phyloP scores from a whole-genome alignment of 2,888 invertebrate genomes.

The Chymomyza fuscimana region DNA sequence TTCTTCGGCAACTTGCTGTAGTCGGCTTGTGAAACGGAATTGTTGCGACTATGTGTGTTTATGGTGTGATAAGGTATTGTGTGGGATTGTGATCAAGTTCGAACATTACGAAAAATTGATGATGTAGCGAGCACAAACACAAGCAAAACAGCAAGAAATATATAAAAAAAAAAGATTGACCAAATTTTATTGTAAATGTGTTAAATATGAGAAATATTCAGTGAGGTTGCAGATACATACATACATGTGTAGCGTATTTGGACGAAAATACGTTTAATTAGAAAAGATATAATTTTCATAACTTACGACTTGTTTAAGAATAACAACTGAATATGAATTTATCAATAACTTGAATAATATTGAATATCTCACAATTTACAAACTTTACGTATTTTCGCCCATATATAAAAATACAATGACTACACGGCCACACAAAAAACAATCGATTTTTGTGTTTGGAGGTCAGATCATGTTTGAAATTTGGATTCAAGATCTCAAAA shows the following conservation, averaged over 20 bases:
- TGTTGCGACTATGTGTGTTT: conserved; percentile 80
- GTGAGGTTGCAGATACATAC: conserved; percentile 6
- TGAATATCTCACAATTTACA: no score
- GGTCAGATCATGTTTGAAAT: no score
- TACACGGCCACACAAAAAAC: no score
- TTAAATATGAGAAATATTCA: conserved; percentile 18
- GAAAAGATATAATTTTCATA: no score
- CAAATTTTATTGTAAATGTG: conserved; percentile 15
- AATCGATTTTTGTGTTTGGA: no score
- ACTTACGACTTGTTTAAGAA: no score
- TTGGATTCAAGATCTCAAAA: no score
- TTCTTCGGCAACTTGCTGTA: conserved; percentile 81
- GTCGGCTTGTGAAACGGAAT: conserved; percentile 83
- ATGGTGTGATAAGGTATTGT: conserved; percentile 23
- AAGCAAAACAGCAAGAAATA: conserved; percentile 58
- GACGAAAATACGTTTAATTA: conserved; percentile 6
- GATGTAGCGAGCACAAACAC: conserved; percentile 52
- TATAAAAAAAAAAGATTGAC: conserved; percentile 38
- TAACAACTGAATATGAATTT: no score
- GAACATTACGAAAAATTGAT: conserved; percentile 31
- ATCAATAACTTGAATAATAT: no score
- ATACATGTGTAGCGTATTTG: neutral
- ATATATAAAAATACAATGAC: no score
- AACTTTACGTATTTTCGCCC: no score
- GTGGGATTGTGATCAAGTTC: conserved; percentile 17